Evolutionary conservation across 2,113 vertebrate genomes (phyloP), one percentile per base, ranked within the genome.

Genomic region (Zapornia atra): DNA sequence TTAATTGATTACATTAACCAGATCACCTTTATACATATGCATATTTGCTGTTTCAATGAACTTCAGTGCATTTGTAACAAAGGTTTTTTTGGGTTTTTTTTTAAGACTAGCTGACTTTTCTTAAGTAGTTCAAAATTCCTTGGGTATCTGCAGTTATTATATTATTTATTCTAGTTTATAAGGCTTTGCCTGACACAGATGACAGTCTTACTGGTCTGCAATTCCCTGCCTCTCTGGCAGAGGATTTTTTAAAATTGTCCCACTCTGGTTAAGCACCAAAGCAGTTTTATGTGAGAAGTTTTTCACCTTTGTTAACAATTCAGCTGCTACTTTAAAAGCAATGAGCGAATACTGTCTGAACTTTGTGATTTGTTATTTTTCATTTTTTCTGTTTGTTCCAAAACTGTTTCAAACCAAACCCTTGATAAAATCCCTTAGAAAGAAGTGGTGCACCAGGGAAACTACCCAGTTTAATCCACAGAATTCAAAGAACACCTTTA

Each of bases 391-490:
- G 0, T 90, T 86, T 69, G n/a, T 72, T 82, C 44, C 71, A 63
- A 68, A 92, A 34, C 38, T 33, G 3, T 63, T 80, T 88, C 66
- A 76, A 68, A 60, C 10, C 1, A 7, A 76, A 72, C 31, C 9
- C 5, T 29, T 64, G 14, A 69, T 25, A 76, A 64, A 82, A 79
- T 33, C 29, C 24, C 33, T 33, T 72, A 48, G 63, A 59, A 87
- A 71, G 65, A 51, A 69, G 33, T 61, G 53, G n/a, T 64, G 33
- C 33, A 9, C 0, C 0, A 51, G 34, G 26, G 38, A 68, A 4
- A 61, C 56, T 26, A 53, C 10, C 21, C 34, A 48, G 26, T 80
- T 86, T 77, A 26, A 53, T 61, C n/a, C 22, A 40, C 33, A 56
- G 36, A 76, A 60, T 34, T 19, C 22, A 64, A 82, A 85, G 18